Evolutionary conservation across 2,888 invertebrate species (phyloP).

Genomic region (Epirrhoe alternata): DNA sequence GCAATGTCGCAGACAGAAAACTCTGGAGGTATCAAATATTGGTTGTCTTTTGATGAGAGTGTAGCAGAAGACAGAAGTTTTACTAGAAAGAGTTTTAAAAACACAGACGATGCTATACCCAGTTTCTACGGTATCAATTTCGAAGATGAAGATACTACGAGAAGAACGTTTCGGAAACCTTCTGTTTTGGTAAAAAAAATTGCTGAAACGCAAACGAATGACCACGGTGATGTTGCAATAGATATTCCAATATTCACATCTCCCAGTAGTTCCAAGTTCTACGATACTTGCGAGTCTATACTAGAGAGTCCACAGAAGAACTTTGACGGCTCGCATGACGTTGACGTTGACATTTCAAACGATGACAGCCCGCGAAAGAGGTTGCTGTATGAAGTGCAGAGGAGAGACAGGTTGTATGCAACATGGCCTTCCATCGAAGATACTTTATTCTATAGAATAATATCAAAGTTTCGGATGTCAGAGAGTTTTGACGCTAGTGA

Average conservation of each 20-base stretch:
- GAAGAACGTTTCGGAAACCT: conserved; percentile 8
- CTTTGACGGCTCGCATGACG: no score
- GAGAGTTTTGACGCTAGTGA: conserved; percentile 77
- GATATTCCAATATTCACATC: conserved; percentile 48
- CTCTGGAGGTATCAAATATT: conserved; percentile 75
- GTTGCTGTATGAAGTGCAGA: conserved; percentile 59
- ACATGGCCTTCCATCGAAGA: conserved; percentile 79
- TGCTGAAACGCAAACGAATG: not conserved
- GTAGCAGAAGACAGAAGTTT: conserved; percentile 43
- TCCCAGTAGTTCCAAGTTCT: conserved; percentile 50
- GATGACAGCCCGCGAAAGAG: conserved; percentile 44
- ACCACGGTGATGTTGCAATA: conserved; percentile 1
- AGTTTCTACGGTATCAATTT: conserved; percentile 62
- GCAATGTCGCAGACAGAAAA: conserved; percentile 75
- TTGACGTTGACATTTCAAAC: no score
- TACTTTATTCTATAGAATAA: conserved; percentile 70
- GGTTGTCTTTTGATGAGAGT: conserved; percentile 76
- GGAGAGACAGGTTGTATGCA: conserved; percentile 51
- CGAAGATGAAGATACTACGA: conserved; percentile 31
- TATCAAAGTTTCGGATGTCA: conserved; percentile 75
- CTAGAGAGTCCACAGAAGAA: conserved; percentile 4
- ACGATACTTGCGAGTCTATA: conserved; percentile 38
- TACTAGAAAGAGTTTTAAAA: conserved; percentile 37
- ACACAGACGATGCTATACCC: conserved; percentile 60
- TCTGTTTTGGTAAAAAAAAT: conserved; percentile 31